phyloP scores from a whole-genome alignment of 2,797 vertebrate genomes.

The Crocodylus rhombifer region DNA sequence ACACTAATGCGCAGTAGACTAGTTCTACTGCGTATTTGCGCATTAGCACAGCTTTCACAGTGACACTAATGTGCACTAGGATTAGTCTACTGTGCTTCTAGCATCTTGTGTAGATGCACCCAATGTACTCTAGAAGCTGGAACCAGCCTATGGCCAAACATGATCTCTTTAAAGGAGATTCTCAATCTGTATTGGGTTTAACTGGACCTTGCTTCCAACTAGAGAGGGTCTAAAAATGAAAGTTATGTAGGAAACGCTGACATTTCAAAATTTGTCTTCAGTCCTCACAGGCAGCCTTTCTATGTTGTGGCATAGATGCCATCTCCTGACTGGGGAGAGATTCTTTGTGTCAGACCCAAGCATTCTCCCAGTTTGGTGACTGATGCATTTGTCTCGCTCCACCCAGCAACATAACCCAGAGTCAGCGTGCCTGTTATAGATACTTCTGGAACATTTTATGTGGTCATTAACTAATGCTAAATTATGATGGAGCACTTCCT shows the following conservation, averaged over 20 bases:
- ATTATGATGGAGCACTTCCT: constrained; percentile 71
- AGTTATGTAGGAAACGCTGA: neutral
- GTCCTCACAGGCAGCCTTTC: rapidly evolving
- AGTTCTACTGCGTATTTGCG: too few relatives aligned
- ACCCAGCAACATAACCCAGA: constrained; percentile 18
- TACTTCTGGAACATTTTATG: constrained; percentile 70
- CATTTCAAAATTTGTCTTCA: neutral
- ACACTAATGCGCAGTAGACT: too few relatives aligned
- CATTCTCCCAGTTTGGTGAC: neutral
- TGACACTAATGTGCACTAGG: too few relatives aligned
- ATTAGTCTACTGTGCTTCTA: too few relatives aligned
- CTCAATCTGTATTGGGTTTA: neutral
- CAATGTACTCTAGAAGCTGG: neutral
- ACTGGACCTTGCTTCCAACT: neutral
- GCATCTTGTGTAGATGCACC: too few relatives aligned
- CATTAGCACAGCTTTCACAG: too few relatives aligned
- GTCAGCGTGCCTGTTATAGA: constrained; percentile 37
- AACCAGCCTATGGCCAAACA: neutral
- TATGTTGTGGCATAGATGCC: neutral
- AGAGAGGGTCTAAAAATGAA: neutral
- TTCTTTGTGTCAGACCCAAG: neutral
- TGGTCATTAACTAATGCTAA: constrained; percentile 74
- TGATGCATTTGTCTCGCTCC: neutral
- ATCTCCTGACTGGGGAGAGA: neutral
- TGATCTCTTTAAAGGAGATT: too few relatives aligned